Evolutionary conservation across 2,797 vertebrate genomes (phyloP).

Genomic region (Babyrousa celebensis): DNA sequence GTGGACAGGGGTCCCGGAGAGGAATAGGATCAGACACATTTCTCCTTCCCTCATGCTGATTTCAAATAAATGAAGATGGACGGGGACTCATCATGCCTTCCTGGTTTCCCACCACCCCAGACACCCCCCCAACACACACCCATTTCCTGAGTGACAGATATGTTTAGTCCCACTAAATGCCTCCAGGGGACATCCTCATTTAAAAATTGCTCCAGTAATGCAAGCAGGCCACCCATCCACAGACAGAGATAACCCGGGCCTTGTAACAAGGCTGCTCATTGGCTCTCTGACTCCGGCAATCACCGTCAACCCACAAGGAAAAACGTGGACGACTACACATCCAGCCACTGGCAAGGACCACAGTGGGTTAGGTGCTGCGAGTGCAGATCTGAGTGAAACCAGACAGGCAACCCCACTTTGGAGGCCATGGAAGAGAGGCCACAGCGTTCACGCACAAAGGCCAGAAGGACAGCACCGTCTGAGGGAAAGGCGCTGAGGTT

Average conservation of each 20-base stretch:
- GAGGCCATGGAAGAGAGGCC: rapidly evolving
- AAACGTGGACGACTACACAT: neutral
- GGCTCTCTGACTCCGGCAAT: neutral
- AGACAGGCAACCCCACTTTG: rapidly evolving
- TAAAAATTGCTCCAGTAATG: neutral
- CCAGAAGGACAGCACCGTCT: rapidly evolving
- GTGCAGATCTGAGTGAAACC: neutral
- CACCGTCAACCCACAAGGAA: neutral
- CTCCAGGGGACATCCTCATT: neutral
- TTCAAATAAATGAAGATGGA: neutral
- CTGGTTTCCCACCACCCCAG: rapidly evolving
- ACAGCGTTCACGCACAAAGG: rapidly evolving
- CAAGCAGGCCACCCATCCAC: neutral
- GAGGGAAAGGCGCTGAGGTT: rapidly evolving
- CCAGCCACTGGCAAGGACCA: rapidly evolving
- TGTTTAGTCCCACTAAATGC: neutral
- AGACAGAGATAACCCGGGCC: rapidly evolving
- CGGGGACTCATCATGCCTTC: rapidly evolving
- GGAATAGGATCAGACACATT: neutral
- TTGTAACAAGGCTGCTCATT: rapidly evolving
- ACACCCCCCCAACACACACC: no score
- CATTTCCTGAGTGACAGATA: neutral
- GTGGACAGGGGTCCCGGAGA: neutral
- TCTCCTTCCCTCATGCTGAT: neutral
- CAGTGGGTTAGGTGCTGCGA: rapidly evolving